Conservation (phyloP, 2,113 vertebrate genomes). For the Cacatua alba region DNA sequence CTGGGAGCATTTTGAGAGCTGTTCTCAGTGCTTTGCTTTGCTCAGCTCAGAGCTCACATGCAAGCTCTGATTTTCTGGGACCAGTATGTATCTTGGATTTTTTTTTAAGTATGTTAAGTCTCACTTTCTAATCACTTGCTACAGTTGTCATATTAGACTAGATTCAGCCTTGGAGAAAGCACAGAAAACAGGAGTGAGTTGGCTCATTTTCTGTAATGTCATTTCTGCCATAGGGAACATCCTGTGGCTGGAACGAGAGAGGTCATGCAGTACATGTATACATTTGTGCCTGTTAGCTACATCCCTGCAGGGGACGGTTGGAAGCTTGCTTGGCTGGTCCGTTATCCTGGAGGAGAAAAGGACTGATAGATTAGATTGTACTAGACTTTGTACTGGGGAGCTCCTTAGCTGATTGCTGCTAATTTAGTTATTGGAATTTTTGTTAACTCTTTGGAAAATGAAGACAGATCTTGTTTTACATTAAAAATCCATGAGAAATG, state of each 20-base stretch:
- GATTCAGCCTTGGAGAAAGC: not conserved
- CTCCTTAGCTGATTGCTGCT: not conserved
- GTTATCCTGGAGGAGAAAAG: not conserved
- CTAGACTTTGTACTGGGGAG: not conserved
- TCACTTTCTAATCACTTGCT: not conserved
- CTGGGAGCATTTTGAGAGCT: not conserved
- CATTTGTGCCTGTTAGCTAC: not conserved
- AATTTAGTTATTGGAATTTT: conserved; percentile 42
- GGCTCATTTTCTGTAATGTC: not conserved
- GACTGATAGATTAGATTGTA: not conserved
- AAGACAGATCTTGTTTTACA: not conserved
- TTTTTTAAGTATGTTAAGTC: not conserved
- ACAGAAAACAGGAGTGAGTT: not conserved
- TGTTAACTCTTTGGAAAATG: conserved; percentile 42
- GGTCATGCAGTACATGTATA: not conserved
- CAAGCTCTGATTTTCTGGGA: not conserved
- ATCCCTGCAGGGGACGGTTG: not conserved
- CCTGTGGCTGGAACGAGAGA: not conserved
- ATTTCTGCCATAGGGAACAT: not conserved
- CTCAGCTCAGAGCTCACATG: not conserved
- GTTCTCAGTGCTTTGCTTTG: not conserved
- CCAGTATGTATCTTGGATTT: not conserved
- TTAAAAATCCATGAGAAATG: not conserved
- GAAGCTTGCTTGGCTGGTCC: not conserved
- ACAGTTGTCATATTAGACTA: not conserved